Evolutionary conservation across 1,140 invertebrate genomes (phyloP), one percentile per base, ranked within the genome.

Genomic region (Scylla paramamosain): DNA sequence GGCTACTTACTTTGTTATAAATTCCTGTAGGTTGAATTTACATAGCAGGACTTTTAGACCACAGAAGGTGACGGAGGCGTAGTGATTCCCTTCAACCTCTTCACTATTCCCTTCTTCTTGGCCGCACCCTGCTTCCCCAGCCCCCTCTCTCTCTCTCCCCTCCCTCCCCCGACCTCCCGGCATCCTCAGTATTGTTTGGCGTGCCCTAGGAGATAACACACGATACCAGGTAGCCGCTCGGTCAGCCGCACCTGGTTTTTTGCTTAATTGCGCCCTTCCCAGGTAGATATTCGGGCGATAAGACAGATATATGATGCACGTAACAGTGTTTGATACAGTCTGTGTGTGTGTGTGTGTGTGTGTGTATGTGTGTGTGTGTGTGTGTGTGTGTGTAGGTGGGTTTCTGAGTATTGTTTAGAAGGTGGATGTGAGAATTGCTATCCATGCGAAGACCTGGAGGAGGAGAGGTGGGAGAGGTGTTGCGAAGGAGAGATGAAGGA

Each of bases 311-410:
- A 77, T 77, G 12, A 77, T n/a, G 67, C n/a, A n/a, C 67, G 16
- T 77, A 77, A 77, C 67, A n/a, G 20, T 77, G n/a, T n/a, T n/a
- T 25, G 67, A 77, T n/a, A 77, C n/a, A 3, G 67, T 77, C 7
- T 77, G 67, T 77, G 67, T 77, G n/a, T 77, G 67, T 77, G 67
- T 77, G 67, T 77, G 67, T 77, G 67, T 67, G 59, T 67, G 59
- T 67, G 59, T 67, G 59, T 67, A 16, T 67, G 59, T 67, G 59
- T 67, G 59, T 67, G 59, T 67, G 59, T 67, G 59, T 67, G 59
- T 77, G 20, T 25, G 16, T 77, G 52, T 59, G 16, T 77, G 16
- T 77, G 67, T 77, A 20, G 6, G 67, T n/a, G 67, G 20, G 67
- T 77, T 39, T 77, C n/a, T 77, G 67, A 20, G 25, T 20, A 77